Evolutionary conservation across 2,113 vertebrate genomes (phyloP).

Genomic region (Grus americana): DNA sequence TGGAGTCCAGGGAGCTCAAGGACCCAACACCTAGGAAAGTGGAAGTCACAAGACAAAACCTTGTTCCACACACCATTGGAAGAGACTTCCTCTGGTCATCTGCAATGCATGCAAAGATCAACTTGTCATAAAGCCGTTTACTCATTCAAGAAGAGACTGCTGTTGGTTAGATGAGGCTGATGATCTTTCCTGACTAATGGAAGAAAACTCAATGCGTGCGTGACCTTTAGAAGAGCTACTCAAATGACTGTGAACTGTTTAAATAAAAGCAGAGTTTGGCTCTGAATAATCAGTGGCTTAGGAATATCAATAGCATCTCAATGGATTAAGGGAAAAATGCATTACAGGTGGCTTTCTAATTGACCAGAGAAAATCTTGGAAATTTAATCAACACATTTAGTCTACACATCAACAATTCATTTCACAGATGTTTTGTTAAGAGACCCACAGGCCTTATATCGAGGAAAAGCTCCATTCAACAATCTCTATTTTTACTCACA

Average conservation of each 20-base stretch:
- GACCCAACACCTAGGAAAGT: neutral
- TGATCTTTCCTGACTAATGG: neutral
- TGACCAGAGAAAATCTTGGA: constrained; percentile 38
- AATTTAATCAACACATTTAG: constrained; percentile 40
- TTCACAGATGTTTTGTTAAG: constrained; percentile 22
- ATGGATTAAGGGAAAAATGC: neutral
- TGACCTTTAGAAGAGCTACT: neutral
- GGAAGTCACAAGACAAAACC: neutral
- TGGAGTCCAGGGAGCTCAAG: neutral
- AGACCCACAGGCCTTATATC: neutral
- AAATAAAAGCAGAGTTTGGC: constrained; percentile 7
- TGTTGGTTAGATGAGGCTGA: neutral
- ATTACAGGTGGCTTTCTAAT: constrained; percentile 43
- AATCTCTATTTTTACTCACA: neutral
- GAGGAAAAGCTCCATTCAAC: neutral
- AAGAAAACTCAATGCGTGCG: rapidly evolving
- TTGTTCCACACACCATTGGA: neutral
- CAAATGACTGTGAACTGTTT: neutral
- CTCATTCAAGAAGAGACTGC: neutral
- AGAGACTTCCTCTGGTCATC: neutral
- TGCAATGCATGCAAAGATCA: neutral
- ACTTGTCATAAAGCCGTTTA: neutral
- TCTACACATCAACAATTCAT: neutral
- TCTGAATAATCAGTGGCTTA: neutral
- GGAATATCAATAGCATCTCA: neutral